Evolutionary conservation across 2,888 invertebrate species (phyloP).

Genomic region (Creontiades dilutus): DNA sequence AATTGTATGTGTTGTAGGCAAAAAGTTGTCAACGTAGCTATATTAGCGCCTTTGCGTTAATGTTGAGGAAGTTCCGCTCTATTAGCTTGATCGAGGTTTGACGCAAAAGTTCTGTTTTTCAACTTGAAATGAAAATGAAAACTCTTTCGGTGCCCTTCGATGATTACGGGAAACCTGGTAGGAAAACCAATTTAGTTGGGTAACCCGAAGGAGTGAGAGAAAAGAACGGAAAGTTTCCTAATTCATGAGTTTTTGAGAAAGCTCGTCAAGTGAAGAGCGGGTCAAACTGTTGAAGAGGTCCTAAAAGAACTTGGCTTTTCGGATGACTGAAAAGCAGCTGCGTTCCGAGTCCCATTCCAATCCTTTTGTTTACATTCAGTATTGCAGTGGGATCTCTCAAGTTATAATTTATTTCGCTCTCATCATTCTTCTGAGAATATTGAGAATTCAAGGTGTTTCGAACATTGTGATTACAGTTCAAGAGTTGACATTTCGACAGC

Average conservation of each 20-base stretch:
- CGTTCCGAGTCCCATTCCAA: neutral
- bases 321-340: conserved; percentile 23
- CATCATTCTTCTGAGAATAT: too few relatives aligned
- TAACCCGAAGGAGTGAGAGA: neutral
- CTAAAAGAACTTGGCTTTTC: conserved; percentile 26
- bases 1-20: too few relatives aligned
- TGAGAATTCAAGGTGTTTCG: too few relatives aligned
- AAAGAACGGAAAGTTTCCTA: conserved; percentile 14
- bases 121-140: neutral
- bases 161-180: neutral
- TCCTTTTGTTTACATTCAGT: neutral
- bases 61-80: neutral
- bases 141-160: neutral
- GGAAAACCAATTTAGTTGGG: neutral
- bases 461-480: too few relatives aligned
- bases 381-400: neutral
- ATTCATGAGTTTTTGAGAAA: conserved; percentile 23
- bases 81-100: neutral
- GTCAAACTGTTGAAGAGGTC: conserved; percentile 16
- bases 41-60: too few relatives aligned
- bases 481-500: too few relatives aligned
- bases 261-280: neutral
- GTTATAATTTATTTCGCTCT: neutral
- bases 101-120: neutral
- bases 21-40: too few relatives aligned